Conservation (phyloP, 2,113 vertebrate genomes). For the Donacobius atricapilla region DNA sequence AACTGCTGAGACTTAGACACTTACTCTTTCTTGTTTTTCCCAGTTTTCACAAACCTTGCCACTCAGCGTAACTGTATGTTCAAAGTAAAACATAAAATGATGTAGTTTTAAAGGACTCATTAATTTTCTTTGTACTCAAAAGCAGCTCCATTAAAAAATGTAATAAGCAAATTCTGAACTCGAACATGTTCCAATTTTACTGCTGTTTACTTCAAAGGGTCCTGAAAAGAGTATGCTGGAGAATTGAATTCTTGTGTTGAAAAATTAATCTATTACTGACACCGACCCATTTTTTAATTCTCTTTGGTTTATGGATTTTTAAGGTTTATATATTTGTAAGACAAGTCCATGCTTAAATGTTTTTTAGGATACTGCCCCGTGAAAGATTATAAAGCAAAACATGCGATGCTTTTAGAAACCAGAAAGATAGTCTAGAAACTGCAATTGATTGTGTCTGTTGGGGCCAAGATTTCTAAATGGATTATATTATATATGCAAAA, state of each 20-base stretch:
- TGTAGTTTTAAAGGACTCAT: conserved; percentile 70
- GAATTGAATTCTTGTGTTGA: conserved; percentile 67
- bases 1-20: conserved; percentile 29
- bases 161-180: conserved; percentile 55
- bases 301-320: conserved; percentile 62
- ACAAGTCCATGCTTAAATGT: conserved; percentile 9
- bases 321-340: conserved; percentile 58
- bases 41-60: conserved; percentile 40
- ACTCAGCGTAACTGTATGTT: conserved; percentile 31
- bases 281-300: conserved; percentile 72
- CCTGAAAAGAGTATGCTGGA: conserved; percentile 20
- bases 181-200: conserved; percentile 37
- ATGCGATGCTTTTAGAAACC: background rate
- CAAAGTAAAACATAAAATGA: conserved; percentile 69
- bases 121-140: conserved; percentile 74
- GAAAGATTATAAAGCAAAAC: conserved; percentile 20
- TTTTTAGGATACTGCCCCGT: background rate
- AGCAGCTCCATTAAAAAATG: conserved; percentile 62
- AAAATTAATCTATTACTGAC: conserved; percentile 75
- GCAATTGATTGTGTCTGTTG: background rate
- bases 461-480: background rate
- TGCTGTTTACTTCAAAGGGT: conserved; percentile 74
- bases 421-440: background rate
- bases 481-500: background rate
- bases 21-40: conserved; percentile 68